Evolutionary conservation across 2,797 vertebrate genomes (phyloP), one percentile per base, ranked within the genome.

Genomic region (Gymnothorax javanicus): DNA sequence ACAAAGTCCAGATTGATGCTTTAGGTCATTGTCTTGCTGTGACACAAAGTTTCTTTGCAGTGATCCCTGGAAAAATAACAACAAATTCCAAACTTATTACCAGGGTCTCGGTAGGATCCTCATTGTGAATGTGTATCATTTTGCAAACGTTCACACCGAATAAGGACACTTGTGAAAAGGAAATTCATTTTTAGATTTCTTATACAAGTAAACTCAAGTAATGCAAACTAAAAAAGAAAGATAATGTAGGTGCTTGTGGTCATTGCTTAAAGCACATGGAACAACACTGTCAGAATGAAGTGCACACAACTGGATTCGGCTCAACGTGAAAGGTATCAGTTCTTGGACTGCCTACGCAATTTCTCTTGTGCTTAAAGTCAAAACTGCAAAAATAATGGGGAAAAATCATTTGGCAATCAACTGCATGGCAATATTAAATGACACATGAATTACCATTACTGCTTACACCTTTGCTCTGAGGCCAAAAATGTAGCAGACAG

Each of bases 371-470:
- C 58, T 87, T 33, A 73, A 33, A 85, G 56, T 25, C 25, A 85
- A 83, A 83, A 33, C 25, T 27, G n/a, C 23, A 15, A 60, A 17
- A 12, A 4, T 1, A 60, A 83, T 13, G 58, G 8, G 52, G 43
- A 50, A 13, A 15, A 43, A 84, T 33, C 58, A 54, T 50, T 56
- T 71, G 79, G 54, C 64, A 23, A 3, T 58, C 33, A 56, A 69
- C 56, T 50, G 33, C 58, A 9, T 90, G 86, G 86, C 87, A 87
- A 91, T 87, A 89, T 84, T 87, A 58, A 67, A 52, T 89, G 90
- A 88, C 90, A 83, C 85, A 82, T 87, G 83, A 89, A 90, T 93
- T 88, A 75, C 84, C 69, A 88, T 90, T 88, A 92, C 87, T 91
- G 91, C 92, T 93, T 90, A 91, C 90, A 87, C 91, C 92, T 64